Percentiles rank a stretch among this genome's conserved stretches.
phyloP scores from a whole-genome alignment of 2,888 invertebrate genomes.

The Drosophila lutescens region DNA sequence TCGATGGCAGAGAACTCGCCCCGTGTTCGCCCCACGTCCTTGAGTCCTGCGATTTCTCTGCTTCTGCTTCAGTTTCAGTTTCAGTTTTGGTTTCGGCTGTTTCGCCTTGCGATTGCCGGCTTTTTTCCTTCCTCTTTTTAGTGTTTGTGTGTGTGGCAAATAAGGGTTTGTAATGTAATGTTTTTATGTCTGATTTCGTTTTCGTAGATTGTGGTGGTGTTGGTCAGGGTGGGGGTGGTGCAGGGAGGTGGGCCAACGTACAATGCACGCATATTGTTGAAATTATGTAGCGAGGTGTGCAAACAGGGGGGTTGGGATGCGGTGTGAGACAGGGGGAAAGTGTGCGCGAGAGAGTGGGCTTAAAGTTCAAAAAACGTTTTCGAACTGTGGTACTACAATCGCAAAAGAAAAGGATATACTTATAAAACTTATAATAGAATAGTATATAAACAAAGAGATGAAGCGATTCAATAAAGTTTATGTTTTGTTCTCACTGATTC shows the following conservation, averaged over 20 bases:
- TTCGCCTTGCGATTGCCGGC: constrained; percentile 48
- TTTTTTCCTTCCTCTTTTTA: constrained; percentile 45
- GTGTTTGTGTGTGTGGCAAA: constrained; percentile 51
- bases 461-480: no score
- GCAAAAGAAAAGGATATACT: not conserved
- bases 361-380: constrained; percentile 47
- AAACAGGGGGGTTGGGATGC: constrained; percentile 19
- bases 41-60: constrained; percentile 50
- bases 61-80: constrained; percentile 52
- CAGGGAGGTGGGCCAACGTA: constrained; percentile 31
- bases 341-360: constrained; percentile 30
- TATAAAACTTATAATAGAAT: no score
- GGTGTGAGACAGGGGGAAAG: not conserved
- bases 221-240: constrained; percentile 11
- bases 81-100: constrained; percentile 70
- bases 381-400: not conserved
- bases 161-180: constrained; percentile 83
- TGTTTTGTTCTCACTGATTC: no score
- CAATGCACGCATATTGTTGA: constrained; percentile 81
- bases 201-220: constrained; percentile 40
- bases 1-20: constrained; percentile 54
- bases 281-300: constrained; percentile 74
- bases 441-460: no score
- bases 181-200: constrained; percentile 81
- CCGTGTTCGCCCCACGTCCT: constrained; percentile 64